A percentile compares a stretch with the other conserved stretches of the same genome.
Conservation (phyloP, 53 echinoderm and acorn worm genomes). For the Holothuria leucospilota region DNA sequence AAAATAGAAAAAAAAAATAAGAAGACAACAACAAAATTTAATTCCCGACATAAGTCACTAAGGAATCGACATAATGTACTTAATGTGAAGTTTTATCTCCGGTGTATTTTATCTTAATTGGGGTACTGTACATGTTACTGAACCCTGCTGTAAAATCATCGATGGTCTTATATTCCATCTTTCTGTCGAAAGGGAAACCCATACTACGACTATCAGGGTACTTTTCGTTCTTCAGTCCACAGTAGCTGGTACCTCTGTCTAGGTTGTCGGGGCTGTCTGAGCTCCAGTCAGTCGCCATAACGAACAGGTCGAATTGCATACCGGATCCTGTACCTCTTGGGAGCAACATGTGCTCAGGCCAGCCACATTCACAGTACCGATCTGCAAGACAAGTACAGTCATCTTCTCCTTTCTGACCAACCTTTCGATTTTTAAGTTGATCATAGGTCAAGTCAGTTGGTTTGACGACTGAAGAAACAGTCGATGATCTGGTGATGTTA, state of each 20-base stretch:
- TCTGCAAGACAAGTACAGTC: conserved; percentile 30
- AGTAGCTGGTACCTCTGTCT: conserved; percentile 72
- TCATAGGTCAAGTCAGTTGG: not conserved
- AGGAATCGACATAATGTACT: too few relatives aligned
- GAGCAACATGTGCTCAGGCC: conserved; percentile 63
- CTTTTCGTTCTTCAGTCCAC: conserved; percentile 51
- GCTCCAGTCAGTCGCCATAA: conserved; percentile 61
- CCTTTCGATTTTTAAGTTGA: not conserved
- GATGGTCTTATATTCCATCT: conserved; percentile 1
- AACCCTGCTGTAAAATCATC: too few relatives aligned
- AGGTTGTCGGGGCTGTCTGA: conserved; percentile 48
- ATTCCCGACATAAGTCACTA: too few relatives aligned
- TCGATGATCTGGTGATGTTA: too few relatives aligned
- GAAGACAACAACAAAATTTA: too few relatives aligned
- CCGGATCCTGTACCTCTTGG: conserved; percentile 61
- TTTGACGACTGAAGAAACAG: not conserved
- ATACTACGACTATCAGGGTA: conserved; percentile 68
- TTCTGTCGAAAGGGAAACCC: conserved; percentile 74
- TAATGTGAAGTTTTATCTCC: too few relatives aligned
- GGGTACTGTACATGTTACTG: too few relatives aligned
- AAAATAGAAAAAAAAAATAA: too few relatives aligned
- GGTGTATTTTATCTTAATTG: too few relatives aligned
- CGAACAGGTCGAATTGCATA: conserved; percentile 59
- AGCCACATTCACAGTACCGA: conserved; percentile 76
- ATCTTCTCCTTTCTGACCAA: not conserved